These are phyloP conservation scores for Meteorus sp. DNA, from an alignment of 1,140 invertebrate species.

Conservation along the genomic window DNA sequence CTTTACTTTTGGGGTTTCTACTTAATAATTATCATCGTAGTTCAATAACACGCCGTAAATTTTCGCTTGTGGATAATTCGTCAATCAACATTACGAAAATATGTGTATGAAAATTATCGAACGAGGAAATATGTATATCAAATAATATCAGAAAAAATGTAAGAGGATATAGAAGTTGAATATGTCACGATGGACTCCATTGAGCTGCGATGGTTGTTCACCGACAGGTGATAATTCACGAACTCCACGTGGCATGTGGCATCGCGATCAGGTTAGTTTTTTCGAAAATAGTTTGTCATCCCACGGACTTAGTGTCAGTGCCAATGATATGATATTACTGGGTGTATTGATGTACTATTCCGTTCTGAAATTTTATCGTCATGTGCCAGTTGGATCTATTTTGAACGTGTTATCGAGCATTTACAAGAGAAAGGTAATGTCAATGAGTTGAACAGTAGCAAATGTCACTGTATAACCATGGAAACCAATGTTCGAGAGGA, in stretches of 20 bases:
- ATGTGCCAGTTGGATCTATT: slow-evolving; percentile 49
- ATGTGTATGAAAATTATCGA: too few species aligned
- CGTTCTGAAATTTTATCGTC: slow-evolving; percentile 37
- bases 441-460: slow-evolving; percentile 65
- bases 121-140: too few species aligned
- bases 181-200: slow-evolving; percentile 25
- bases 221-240: slow-evolving; percentile 33
- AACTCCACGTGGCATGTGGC: slow-evolving; percentile 58
- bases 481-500: slow-evolving; percentile 61
- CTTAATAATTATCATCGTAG: too few species aligned
- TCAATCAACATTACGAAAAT: neutral
- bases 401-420: slow-evolving; percentile 63
- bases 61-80: too few species aligned
- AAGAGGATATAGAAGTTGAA: neutral
- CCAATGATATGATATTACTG: too few species aligned
- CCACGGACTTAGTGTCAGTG: slow-evolving; percentile 50
- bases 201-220: slow-evolving; percentile 29
- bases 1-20: too few species aligned
- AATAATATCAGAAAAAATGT: neutral
- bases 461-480: slow-evolving; percentile 69
- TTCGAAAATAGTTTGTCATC: slow-evolving; percentile 75
- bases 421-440: slow-evolving; percentile 68
- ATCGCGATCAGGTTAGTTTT: slow-evolving; percentile 72
- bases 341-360: too few species aligned
- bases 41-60: too few species aligned